These are phyloP conservation scores for Pseudococcus jackbeardsleyi DNA, from an alignment of 2,888 invertebrate species.

Conservation along the genomic window DNA sequence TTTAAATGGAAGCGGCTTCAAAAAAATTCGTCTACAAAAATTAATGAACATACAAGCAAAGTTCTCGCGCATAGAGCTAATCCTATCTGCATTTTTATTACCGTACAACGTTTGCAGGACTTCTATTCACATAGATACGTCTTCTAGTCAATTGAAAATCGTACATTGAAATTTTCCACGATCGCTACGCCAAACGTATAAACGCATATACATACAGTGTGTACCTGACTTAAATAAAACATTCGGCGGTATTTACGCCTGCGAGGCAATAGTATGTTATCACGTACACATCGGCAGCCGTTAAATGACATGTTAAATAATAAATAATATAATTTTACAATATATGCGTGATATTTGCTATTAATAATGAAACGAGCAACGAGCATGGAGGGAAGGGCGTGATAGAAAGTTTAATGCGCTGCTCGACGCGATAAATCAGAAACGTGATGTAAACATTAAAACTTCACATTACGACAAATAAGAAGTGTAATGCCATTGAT, in stretches of 20 bases:
- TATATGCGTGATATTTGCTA: constrained; percentile 49
- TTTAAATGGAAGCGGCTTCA: too few species aligned
- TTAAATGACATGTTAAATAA: constrained; percentile 55
- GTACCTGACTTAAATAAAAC: constrained; percentile 12
- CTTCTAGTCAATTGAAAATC: background rate
- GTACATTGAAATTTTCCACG: background rate
- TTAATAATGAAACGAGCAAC: constrained; percentile 22
- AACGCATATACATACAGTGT: background rate
- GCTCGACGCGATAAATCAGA: constrained; percentile 41
- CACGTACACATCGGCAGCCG: constrained; percentile 48
- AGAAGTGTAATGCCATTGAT: constrained; percentile 6
- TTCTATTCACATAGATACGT: background rate
- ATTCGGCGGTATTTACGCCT: background rate
- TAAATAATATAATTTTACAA: constrained; percentile 55
- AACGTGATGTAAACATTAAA: constrained; percentile 54
- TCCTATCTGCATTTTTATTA: too few species aligned
- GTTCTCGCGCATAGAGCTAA: too few species aligned
- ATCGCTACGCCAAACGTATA: background rate
- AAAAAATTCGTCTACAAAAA: too few species aligned
- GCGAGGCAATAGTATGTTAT: background rate
- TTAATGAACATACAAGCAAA: too few species aligned
- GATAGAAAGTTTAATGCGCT: constrained; percentile 53
- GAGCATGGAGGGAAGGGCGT: constrained; percentile 19
- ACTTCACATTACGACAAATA: constrained; percentile 55
- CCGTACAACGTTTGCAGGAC: too few species aligned